Base-by-base conservation (phyloP, 2,888 invertebrate genomes). In the Eretmocerus hayati region DNA sequence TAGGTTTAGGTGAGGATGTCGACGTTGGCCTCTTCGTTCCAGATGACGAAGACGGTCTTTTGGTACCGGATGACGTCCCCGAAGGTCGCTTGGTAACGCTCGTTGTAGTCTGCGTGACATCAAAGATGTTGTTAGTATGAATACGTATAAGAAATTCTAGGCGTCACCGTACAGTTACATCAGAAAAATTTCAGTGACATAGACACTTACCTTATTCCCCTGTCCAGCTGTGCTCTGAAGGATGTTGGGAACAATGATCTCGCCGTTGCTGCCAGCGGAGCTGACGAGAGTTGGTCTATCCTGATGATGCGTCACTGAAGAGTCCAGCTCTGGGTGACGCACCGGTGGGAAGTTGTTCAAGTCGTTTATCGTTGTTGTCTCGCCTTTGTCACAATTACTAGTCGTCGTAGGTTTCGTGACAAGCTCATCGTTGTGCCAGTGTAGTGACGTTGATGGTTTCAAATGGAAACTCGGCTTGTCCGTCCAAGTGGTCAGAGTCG, bases 261-360 rank as follows among this genome's bases (percentile, higher is more conserved):
- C 85, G 13, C 79, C 71, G 20, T 81, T 81, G 56, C 78, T 72
- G n/a, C 62, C 58, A 1, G 65, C 63, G 1, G 72, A 74, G 1
- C 67, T 61, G 13, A 67, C 52, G 1, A 67, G 69, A 4, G 70
- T 69, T 33, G 69, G 72, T 23, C 71, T 69, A 41, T 72, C 72
- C 26, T 33, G 32, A 19, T 53, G 30, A 15, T 50, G 46, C 0
- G 48, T 23, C 5, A 35, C 44, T 8, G 77, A 70, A 20, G 77
- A 74, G 54, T 89, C 89, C 0, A 88, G 72, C 72, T 88, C 84
- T 0, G 90, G 90, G 67, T 90, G 88, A 39, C 90, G 77, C 0
- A 89, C 90, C 0, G 90, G 90, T 15, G 90, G 90, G 73, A 90
- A 90, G 59, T 88, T 88, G 30, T 83, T 82, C 19, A 82, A 72